These are phyloP conservation scores for Drosophila cardini DNA, from an alignment of 1,140 invertebrate genomes.

Conservation along the genomic window DNA sequence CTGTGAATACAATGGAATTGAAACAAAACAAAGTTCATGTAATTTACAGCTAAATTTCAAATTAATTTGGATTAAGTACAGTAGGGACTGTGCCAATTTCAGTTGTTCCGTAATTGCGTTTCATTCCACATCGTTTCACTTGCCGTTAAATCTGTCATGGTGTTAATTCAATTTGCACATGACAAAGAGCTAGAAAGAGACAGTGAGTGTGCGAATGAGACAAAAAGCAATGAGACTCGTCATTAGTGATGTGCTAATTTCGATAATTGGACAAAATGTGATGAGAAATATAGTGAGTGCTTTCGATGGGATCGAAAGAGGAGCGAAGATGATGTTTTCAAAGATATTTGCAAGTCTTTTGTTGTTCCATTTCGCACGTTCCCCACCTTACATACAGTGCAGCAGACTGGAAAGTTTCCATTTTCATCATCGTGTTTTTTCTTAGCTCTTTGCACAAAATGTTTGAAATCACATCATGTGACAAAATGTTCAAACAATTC, in stretches of 20 bases:
- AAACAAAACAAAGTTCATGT: constrained; percentile 40
- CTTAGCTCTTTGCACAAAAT: too few relatives aligned
- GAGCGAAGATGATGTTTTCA: neutral
- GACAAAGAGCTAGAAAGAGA: neutral
- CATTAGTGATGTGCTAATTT: constrained; percentile 74
- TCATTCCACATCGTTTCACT: neutral
- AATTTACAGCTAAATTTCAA: constrained; percentile 56
- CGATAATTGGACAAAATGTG: constrained; percentile 51
- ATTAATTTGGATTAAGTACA: neutral
- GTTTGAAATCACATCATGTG: constrained; percentile 56
- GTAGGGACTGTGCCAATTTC: neutral
- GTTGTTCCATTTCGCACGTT: constrained; percentile 38
- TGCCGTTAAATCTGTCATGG: neutral
- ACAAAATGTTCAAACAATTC: constrained; percentile 30
- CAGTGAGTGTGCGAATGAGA: constrained; percentile 3
- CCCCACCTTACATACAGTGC: constrained; percentile 44
- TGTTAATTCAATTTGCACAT: constrained; percentile 72
- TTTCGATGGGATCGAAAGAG: neutral
- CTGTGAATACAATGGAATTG: neutral
- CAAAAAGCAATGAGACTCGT: constrained; percentile 9
- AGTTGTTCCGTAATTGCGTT: neutral
- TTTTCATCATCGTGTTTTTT: constrained; percentile 8
- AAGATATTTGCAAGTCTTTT: constrained; percentile 45
- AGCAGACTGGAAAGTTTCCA: constrained; percentile 71
- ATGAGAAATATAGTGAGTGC: too few relatives aligned